Percentiles rank a stretch among this genome's conserved stretches.
phyloP scores from a whole-genome alignment of 2,888 invertebrate genomes.

The Nephrotoma guestfalica region DNA sequence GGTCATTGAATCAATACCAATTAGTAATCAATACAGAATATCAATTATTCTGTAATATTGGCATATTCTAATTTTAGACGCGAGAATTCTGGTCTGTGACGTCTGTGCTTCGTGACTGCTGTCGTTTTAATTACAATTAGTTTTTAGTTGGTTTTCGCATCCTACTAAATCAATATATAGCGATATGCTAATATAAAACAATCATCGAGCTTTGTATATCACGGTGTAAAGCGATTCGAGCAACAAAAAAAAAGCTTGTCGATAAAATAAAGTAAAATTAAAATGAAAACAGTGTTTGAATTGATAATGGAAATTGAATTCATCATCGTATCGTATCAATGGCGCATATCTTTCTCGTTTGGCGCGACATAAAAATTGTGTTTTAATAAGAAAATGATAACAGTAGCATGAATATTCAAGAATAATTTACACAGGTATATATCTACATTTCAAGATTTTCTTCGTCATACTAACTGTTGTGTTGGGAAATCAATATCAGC shows the following conservation, averaged over 20 bases:
- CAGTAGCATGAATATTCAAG: background rate
- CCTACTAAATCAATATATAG: background rate
- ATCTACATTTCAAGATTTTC: background rate
- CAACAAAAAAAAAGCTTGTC: background rate
- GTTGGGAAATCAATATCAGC: background rate
- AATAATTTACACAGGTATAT: background rate
- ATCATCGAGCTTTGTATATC: background rate
- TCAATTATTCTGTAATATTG: background rate
- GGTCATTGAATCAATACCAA: background rate
- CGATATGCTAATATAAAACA: background rate
- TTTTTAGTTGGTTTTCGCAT: background rate
- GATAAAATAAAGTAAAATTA: background rate
- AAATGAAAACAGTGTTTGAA: background rate
- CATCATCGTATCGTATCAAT: background rate
- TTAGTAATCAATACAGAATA: background rate
- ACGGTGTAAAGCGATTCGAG: background rate
- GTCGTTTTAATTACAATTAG: background rate
- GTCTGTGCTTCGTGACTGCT: background rate
- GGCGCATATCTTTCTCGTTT: background rate
- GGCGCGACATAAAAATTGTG: background rate
- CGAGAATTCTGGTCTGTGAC: background rate
- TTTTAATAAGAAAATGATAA: background rate
- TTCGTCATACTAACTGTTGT: background rate
- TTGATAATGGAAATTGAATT: background rate
- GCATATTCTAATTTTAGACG: background rate